Evolutionary conservation across 2,113 vertebrate species (phyloP).

Genomic region (Catagonus wagneri): DNA sequence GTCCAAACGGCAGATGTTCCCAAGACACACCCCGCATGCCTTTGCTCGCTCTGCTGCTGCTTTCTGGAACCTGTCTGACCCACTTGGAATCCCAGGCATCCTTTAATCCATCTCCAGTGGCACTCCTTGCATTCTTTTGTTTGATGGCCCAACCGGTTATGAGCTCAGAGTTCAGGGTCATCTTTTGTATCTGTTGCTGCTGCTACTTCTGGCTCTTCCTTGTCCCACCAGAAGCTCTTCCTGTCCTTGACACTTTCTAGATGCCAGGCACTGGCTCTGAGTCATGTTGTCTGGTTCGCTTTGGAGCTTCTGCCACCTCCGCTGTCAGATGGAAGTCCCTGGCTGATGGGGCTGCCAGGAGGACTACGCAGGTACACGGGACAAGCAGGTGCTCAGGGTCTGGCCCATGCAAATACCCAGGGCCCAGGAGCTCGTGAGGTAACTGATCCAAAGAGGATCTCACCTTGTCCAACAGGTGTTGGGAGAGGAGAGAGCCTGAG

Average conservation of each 20-base stretch:
- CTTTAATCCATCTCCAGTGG: background rate
- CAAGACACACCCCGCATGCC: background rate
- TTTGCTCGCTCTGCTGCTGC: background rate
- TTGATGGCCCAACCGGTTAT: background rate
- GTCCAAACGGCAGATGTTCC: background rate
- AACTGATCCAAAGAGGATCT: background rate
- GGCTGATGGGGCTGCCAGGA: fast-evolving
- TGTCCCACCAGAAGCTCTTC: background rate
- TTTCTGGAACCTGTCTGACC: background rate
- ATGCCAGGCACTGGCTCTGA: fast-evolving
- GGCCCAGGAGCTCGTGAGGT: background rate
- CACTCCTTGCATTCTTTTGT: background rate
- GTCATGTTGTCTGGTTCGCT: too few species aligned
- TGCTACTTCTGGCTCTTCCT: background rate
- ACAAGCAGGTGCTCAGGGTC: fast-evolving
- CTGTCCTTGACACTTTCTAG: fast-evolving
- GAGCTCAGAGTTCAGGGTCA: background rate
- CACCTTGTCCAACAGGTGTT: background rate
- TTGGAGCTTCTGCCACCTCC: background rate
- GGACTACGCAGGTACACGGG: fast-evolving
- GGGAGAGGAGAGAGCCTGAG: background rate
- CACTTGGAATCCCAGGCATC: background rate
- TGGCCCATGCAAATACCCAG: fast-evolving
- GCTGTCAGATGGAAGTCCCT: background rate
- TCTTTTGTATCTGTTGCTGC: background rate